Evolutionary conservation across 2,888 invertebrate genomes (phyloP), one percentile per base, ranked within the genome.

Genomic region (Cremastinae sp.): DNA sequence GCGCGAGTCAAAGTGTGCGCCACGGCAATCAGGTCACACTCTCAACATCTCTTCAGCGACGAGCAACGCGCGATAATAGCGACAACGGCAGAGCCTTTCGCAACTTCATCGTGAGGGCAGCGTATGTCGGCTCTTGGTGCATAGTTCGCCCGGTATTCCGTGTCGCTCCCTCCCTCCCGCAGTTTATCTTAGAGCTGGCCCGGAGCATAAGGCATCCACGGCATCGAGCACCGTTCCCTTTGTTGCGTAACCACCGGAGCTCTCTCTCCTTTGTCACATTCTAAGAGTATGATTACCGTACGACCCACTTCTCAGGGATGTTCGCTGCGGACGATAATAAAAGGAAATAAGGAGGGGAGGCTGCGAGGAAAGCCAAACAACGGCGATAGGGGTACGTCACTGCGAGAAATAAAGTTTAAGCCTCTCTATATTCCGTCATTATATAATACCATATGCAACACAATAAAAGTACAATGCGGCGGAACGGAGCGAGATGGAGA

Each of bases 241-340:
- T 76, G 73, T 76, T 49, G 45, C 59, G 58, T 59, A 73, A 73
- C 76, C 61, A 73, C 65, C 53, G 59, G 54, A 65, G 47, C 69
- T 70, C 47, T 41, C 47, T 41, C 58, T 65, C 65, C 73, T 41
- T 59, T 70, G 54, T 73, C 69, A 73, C 59, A 76, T 70, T 76
- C 69, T 69, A 69, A 70, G 59, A 73, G 73, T 65, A 68, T 73
- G 69, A 76, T 76, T 76, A 73, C 65, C 73, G 76, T 65, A 70
- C 73, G 69, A 76, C 69, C 73, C 69, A 73, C 73, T 73, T 73
- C 69, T 59, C 12, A 45, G 54, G 45, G 56, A 56, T 70, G 49
- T 66, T 70, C 65, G 54, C 47, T 36, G 43, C 36, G 65, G 53
- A 74, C 70, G 65, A 70, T 74, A 59, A 77, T 73, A 69, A 68